Evolutionary conservation across 2,797 vertebrate genomes (phyloP).

Genomic region (Trichosurus vulpecula): DNA sequence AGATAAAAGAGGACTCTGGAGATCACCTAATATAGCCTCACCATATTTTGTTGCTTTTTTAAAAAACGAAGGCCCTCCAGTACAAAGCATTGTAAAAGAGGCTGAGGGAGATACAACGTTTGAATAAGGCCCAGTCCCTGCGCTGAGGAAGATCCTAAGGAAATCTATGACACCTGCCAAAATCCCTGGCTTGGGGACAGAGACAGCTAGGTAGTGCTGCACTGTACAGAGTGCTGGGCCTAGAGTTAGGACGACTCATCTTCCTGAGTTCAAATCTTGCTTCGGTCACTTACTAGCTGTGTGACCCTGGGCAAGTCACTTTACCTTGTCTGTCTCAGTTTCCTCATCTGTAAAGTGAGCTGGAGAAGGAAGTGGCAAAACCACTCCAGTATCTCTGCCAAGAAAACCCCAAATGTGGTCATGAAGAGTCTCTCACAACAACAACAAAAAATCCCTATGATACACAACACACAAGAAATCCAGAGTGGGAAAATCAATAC

Average conservation of each 20-base stretch:
- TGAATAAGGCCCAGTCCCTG: not conserved
- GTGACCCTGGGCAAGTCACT: not conserved
- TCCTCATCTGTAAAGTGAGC: not conserved
- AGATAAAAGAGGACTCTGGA: not conserved
- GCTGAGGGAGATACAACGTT: not conserved
- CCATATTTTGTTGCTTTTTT: not conserved
- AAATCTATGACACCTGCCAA: not conserved
- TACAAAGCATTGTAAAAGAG: not conserved
- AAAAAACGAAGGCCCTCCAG: not conserved
- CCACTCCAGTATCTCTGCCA: not conserved
- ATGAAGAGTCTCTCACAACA: not conserved
- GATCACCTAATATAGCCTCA: not conserved
- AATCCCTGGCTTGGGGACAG: not conserved
- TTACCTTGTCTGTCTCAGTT: not conserved
- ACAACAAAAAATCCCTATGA: not conserved
- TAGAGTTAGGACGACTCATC: not conserved
- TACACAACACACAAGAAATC: not conserved
- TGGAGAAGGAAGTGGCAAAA: not conserved
- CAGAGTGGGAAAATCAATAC: not conserved
- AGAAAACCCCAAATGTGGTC: not conserved
- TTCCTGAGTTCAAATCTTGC: not conserved
- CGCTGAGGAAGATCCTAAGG: not conserved
- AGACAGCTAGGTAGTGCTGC: not conserved
- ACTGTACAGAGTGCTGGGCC: not conserved
- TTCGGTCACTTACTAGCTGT: not conserved